Conservation (phyloP, 1,140 invertebrate species). For the Drosophila willistoni region DNA sequence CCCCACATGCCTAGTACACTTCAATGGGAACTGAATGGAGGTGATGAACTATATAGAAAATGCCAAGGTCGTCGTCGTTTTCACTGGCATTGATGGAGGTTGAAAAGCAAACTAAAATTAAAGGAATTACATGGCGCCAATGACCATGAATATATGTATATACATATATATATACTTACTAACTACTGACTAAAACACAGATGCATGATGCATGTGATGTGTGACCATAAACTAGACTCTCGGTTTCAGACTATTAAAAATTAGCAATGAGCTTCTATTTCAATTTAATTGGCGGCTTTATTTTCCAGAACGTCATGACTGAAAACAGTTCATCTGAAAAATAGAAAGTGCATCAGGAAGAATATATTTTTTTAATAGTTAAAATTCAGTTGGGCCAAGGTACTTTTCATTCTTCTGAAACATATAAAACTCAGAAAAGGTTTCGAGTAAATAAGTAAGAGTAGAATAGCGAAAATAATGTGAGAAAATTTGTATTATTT, state of each 20-base stretch:
- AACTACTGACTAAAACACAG: not conserved
- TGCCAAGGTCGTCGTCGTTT: conserved; percentile 58
- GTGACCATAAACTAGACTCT: not conserved
- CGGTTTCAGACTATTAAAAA: conserved; percentile 1
- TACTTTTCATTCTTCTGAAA: no score
- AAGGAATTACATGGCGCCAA: conserved; percentile 43
- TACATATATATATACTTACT: no score
- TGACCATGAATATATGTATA: conserved; percentile 31
- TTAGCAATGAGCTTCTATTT: not conserved
- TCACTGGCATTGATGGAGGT: conserved; percentile 67
- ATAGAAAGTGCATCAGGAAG: no score
- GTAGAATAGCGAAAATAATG: no score
- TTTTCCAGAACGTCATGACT: no score
- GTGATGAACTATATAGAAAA: conserved; percentile 9
- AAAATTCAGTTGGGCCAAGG: no score
- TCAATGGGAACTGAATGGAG: not conserved
- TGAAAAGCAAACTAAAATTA: conserved; percentile 44
- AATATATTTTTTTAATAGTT: no score
- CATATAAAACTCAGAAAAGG: no score
- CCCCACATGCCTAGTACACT: conserved; percentile 5
- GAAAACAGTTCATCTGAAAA: no score
- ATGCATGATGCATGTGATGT: not conserved
- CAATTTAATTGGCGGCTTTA: not conserved
- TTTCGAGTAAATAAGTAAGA: no score
- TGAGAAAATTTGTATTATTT: no score